These are phyloP conservation scores for Deroptyus accipitrinus DNA, from an alignment of 2,113 vertebrate species.

Conservation along the genomic window DNA sequence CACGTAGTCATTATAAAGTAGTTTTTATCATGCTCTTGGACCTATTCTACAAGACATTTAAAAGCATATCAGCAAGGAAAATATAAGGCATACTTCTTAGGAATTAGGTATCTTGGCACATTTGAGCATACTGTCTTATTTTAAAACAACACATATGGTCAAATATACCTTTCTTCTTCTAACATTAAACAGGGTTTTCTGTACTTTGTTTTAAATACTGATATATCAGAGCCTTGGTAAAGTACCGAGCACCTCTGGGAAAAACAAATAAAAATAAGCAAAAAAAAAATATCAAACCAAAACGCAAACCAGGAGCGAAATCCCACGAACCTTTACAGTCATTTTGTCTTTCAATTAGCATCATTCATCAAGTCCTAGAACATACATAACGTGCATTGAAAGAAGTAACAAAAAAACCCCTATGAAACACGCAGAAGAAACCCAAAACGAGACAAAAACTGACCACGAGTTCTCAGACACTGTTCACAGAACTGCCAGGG, in stretches of 20 bases:
- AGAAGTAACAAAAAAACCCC: background rate
- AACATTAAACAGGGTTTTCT: constrained; percentile 68
- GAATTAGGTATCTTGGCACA: constrained; percentile 80
- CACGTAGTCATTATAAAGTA: constrained; percentile 76
- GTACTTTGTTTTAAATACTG: constrained; percentile 72
- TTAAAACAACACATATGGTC: constrained; percentile 79
- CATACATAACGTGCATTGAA: constrained; percentile 55
- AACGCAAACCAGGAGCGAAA: constrained; percentile 33
- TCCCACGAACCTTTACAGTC: constrained; percentile 70
- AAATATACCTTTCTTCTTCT: constrained; percentile 75
- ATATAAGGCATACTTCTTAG: constrained; percentile 81
- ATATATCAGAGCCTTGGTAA: constrained; percentile 75
- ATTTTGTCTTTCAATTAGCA: constrained; percentile 68
- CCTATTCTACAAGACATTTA: constrained; percentile 75
- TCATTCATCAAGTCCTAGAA: constrained; percentile 70
- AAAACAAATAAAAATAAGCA: background rate
- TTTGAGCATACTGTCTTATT: constrained; percentile 81
- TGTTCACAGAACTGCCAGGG: constrained; percentile 65
- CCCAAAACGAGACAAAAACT: constrained; percentile 53
- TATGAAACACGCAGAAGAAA: background rate
- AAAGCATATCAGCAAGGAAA: constrained; percentile 78
- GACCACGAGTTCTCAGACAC: constrained; percentile 66
- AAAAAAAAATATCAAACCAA: background rate
- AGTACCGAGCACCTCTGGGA: constrained; percentile 74
- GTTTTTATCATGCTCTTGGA: constrained; percentile 77